phyloP scores from a whole-genome alignment of 2,888 invertebrate genomes.

The Melinaea menophilus region DNA sequence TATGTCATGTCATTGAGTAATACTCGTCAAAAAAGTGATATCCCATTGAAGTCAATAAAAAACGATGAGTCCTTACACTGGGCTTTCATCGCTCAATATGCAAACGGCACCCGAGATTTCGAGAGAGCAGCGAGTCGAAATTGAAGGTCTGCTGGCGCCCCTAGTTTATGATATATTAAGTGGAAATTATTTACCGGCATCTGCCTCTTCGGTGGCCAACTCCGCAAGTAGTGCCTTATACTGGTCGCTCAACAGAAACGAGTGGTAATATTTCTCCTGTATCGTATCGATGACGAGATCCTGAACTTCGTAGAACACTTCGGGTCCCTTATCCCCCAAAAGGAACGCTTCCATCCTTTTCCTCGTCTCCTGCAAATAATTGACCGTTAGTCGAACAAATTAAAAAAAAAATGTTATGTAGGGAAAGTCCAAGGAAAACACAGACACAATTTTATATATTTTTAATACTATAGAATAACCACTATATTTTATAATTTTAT shows the following conservation, averaged over 20 bases:
- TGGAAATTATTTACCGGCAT: conserved; percentile 52
- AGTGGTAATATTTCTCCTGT: conserved; percentile 92
- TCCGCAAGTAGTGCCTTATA: conserved; percentile 85
- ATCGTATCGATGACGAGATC: conserved; percentile 86
- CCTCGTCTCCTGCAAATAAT: conserved; percentile 76
- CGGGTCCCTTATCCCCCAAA: conserved; percentile 90
- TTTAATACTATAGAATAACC: no score
- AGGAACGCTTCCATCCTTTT: conserved; percentile 93
- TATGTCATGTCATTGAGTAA: background rate
- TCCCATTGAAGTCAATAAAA: no score
- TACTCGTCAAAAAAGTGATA: background rate
- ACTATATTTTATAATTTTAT: background rate
- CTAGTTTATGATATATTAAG: background rate
- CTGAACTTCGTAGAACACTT: conserved; percentile 93
- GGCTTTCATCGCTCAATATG: no score
- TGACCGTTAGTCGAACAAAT: background rate
- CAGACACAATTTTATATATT: no score
- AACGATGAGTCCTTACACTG: no score
- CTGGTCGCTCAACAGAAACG: conserved; percentile 91
- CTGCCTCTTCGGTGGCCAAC: conserved; percentile 79
- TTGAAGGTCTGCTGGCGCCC: background rate
- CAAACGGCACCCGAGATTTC: no score
- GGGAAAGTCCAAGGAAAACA: no score
- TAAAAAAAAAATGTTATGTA: no score
- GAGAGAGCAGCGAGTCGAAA: no score